Conservation (phyloP, 92 coral and sea anemone species). For the Epizoanthus rinbou region DNA sequence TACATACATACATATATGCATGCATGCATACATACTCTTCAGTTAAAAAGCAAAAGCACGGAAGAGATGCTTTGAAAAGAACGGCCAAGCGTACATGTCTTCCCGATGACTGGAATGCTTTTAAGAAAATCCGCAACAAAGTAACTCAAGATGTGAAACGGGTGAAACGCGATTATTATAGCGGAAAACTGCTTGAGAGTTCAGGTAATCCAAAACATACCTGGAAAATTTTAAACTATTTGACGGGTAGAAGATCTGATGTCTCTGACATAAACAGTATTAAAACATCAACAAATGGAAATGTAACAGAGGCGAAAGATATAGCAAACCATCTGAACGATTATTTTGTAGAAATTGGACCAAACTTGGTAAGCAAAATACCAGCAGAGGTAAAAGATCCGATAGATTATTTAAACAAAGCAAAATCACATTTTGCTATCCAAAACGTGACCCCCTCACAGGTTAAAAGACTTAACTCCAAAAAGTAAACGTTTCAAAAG, state of each 20-base stretch:
- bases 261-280: slow-evolving; percentile 36
- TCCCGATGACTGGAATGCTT: slow-evolving; percentile 30
- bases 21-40: too few relatives aligned
- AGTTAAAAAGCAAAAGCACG: slow-evolving; percentile 31
- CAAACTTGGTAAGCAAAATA: slow-evolving; percentile 24
- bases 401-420: too few relatives aligned
- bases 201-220: slow-evolving; percentile 30
- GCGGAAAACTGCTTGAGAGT: slow-evolving; percentile 2
- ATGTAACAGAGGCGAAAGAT: slow-evolving; percentile 26
- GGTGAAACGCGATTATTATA: slow-evolving; percentile 7
- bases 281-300: background rate
- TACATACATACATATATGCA: too few relatives aligned
- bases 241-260: background rate
- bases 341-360: slow-evolving; percentile 32
- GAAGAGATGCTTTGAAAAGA: slow-evolving; percentile 37
- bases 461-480: too few relatives aligned
- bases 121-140: slow-evolving; percentile 17
- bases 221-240: slow-evolving; percentile 38
- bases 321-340: slow-evolving; percentile 29
- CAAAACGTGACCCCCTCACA: too few relatives aligned
- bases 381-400: background rate
- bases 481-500: too few relatives aligned
- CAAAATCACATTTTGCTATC: too few relatives aligned
- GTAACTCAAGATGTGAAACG: slow-evolving; percentile 25
- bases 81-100: slow-evolving; percentile 23